Base-by-base conservation (phyloP, 2,888 invertebrate species). In the Melanostoma scalare region DNA sequence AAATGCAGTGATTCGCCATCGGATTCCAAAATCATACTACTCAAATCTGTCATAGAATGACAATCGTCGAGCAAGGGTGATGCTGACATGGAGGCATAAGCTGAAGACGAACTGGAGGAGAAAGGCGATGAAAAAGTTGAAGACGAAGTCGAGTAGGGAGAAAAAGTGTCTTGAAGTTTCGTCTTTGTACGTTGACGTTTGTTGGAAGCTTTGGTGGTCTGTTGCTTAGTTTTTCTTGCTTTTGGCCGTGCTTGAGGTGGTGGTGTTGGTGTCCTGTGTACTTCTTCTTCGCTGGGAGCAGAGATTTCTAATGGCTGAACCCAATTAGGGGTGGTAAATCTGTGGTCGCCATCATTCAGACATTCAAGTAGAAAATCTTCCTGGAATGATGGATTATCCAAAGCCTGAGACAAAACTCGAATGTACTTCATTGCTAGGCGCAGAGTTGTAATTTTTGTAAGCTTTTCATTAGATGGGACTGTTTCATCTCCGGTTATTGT, bases 381-480 rank as follows among this genome's bases (percentile, higher is more conserved):
- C 56, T 89, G 88, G 55, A 90, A 89, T 77, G 90, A 90, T n/a
- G 93, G 91, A 86, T 92, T 88, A 44, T 86, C 85, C 79, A 96
- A 91, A 0, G 95, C 94, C 0, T 94, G 92, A n/a, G 94, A 94
- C 63, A 97, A 91, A 9, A 96, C 94, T 8, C 94, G 92, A 86
- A 97, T 97, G 89, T 97, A 97, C 88, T 95, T 94, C 95, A 97
- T 96, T 33, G 97, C 97, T 81, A 97, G 92, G 42, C 96, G 92
- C 56, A 97, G 91, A 0, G 97, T 97, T 3, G 97, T 96, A 87
- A 97, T 97, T 92, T 97, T 97, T 58, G 97, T 97, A 85, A 96
- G 92, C 90, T 96, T 96, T 89, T 96, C 96, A 89, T 94, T 94
- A 48, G 95, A 92, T 89, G 93, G 87, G 40, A 78, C 87, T n/a